Percentiles rank a stretch among this genome's conserved stretches.
phyloP scores from a whole-genome alignment of 2,888 invertebrate species.

The Germaria angustata region DNA sequence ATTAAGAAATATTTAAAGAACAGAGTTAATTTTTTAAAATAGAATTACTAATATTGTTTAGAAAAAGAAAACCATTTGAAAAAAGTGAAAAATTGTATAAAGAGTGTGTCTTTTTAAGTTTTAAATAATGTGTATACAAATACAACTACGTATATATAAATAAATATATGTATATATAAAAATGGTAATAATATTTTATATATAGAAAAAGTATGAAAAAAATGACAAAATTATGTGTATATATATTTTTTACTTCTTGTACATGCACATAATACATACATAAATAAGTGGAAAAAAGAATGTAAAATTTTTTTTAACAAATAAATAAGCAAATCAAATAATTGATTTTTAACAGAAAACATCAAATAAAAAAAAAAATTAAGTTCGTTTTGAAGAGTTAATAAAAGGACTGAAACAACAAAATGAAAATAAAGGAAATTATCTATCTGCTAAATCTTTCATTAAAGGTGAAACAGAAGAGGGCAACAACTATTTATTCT shows the following conservation, averaged over 20 bases:
- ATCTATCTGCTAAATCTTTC: not conserved
- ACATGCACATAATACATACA: not conserved
- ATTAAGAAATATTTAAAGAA: constrained; percentile 22
- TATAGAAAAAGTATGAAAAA: constrained; percentile 22
- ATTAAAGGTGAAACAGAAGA: not conserved
- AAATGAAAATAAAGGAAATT: not conserved
- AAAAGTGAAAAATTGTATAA: constrained; percentile 19
- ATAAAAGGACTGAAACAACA: not conserved
- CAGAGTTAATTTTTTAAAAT: constrained; percentile 44
- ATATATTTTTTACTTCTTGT: constrained; percentile 18
- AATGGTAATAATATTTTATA: constrained; percentile 41
- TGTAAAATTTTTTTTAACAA: not conserved
- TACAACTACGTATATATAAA: not conserved
- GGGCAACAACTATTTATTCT: not conserved
- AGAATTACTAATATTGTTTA: constrained; percentile 52
- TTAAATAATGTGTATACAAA: constrained; percentile 44
- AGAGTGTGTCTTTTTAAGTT: constrained; percentile 39
- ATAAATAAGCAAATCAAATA: constrained; percentile 45
- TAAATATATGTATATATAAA: constrained; percentile 13
- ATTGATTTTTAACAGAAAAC: constrained; percentile 63
- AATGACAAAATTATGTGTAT: constrained; percentile 51
- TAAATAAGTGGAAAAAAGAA: constrained; percentile 35
- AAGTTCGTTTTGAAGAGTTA: not conserved
- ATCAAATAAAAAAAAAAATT: not conserved
- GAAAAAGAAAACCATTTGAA: constrained; percentile 53